Conservation (phyloP, 2,888 invertebrate species). For the Seira musarum region DNA sequence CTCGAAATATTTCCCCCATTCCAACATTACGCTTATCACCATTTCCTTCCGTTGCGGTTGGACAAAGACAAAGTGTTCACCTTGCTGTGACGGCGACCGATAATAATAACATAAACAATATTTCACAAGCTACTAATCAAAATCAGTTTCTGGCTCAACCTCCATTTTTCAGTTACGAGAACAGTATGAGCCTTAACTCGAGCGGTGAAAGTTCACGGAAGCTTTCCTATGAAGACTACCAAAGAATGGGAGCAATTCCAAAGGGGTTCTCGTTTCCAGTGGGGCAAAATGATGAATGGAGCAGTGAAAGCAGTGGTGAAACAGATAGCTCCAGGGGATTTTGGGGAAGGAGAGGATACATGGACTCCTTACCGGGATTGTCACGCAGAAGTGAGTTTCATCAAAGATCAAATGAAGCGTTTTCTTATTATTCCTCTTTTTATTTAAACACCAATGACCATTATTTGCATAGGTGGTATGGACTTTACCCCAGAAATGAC, state of each 20-base stretch:
- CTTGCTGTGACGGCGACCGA: not conserved
- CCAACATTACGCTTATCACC: constrained; percentile 19
- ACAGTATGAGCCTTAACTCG: constrained; percentile 16
- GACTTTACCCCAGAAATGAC: constrained; percentile 19
- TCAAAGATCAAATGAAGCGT: not conserved
- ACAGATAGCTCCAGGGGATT: constrained; percentile 26
- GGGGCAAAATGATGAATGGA: constrained; percentile 9
- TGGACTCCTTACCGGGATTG: constrained; percentile 30
- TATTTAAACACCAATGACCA: not conserved
- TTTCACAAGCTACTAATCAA: not conserved
- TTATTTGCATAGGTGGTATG: constrained; percentile 31
- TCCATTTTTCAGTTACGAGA: constrained; percentile 32
- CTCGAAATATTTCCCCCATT: constrained; percentile 15
- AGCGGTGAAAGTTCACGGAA: constrained; percentile 22
- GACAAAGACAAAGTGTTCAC: not conserved
- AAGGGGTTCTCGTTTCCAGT: constrained; percentile 53
- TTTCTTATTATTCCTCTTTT: too few relatives aligned
- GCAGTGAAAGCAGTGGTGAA: constrained; percentile 34
- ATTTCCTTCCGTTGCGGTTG: not conserved
- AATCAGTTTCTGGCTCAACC: not conserved
- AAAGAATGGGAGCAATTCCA: constrained; percentile 66
- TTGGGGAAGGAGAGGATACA: constrained; percentile 3
- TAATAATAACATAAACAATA: not conserved
- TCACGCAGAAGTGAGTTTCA: constrained; percentile 33
- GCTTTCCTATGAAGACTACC: constrained; percentile 62